Conservation (phyloP, 2,113 vertebrate genomes). For the Cheilinus undulatus region DNA sequence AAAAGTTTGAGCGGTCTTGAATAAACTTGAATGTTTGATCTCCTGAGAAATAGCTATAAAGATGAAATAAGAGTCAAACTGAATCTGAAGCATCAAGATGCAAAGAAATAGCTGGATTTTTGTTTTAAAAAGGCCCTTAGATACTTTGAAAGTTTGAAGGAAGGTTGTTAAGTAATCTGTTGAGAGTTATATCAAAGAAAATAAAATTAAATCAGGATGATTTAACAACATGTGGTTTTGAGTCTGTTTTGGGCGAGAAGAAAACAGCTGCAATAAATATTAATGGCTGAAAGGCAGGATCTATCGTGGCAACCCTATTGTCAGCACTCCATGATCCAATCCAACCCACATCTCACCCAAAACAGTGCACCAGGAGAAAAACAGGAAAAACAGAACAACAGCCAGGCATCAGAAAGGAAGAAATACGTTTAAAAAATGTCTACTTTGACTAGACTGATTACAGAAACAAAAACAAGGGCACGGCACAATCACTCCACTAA, state of each 20-base stretch:
- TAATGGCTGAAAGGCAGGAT: slow-evolving; percentile 54
- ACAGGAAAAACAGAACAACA: slow-evolving; percentile 78
- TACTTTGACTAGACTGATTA: slow-evolving; percentile 40
- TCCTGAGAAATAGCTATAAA: slow-evolving; percentile 11
- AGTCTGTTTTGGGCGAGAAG: slow-evolving; percentile 26
- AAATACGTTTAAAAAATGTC: slow-evolving; percentile 40
- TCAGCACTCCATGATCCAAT: slow-evolving; percentile 96
- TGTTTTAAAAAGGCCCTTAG: slow-evolving; percentile 6
- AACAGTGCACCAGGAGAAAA: slow-evolving; percentile 73
- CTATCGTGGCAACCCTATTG: slow-evolving; percentile 98
- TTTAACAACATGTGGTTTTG: slow-evolving; percentile 22
- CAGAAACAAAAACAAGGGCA: slow-evolving; percentile 80
- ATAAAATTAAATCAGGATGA: slow-evolving; percentile 11
- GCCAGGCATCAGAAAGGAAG: slow-evolving; percentile 83
- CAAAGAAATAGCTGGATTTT: slow-evolving; percentile 4
- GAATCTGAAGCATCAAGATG: slow-evolving; percentile 3
- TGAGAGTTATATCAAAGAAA: slow-evolving; percentile 14
- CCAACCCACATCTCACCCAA: slow-evolving; percentile 91
- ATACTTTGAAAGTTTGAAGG: slow-evolving; percentile 4
- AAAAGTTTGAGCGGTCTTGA: background rate
- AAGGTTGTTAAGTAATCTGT: slow-evolving; percentile 24
- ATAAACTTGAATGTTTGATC: slow-evolving; percentile 26
- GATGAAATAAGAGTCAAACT: slow-evolving; percentile 22
- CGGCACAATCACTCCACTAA: slow-evolving; percentile 89
- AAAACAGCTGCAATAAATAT: slow-evolving; percentile 19